Percentiles rank a stretch among this genome's conserved stretches.
phyloP scores from a whole-genome alignment of 2,888 invertebrate genomes.

The Tipula helvola region DNA sequence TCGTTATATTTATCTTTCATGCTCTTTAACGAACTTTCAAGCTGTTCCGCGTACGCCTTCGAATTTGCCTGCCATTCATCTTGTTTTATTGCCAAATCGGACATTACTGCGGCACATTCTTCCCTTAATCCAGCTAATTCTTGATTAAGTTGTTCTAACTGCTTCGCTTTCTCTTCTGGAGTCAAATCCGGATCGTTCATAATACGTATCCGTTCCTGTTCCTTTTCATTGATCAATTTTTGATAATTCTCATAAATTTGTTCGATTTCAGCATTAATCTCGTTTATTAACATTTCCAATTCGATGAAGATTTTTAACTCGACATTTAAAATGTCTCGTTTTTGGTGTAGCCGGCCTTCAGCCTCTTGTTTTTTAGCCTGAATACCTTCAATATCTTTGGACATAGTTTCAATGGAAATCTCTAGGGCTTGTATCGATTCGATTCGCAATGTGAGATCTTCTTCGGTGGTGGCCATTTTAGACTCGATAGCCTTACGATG shows the following conservation, averaged over 20 bases:
- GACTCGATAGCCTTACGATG: not conserved
- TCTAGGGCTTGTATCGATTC: slow-evolving; percentile 5
- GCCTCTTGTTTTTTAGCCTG: not conserved
- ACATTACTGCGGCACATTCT: not conserved
- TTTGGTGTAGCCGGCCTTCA: not conserved
- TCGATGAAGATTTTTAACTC: not conserved
- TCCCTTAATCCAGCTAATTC: not conserved
- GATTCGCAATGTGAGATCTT: not conserved
- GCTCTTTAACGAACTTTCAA: not conserved
- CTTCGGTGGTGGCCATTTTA: not conserved
- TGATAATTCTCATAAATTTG: not conserved
- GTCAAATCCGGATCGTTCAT: not conserved
- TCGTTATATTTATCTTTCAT: not conserved
- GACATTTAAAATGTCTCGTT: not conserved
- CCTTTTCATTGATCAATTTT: not conserved
- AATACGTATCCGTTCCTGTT: not conserved
- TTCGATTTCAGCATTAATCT: not conserved
- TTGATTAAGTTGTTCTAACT: not conserved
- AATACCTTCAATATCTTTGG: not conserved
- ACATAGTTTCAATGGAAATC: not conserved
- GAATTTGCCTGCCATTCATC: not conserved
- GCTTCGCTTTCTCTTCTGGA: not conserved
- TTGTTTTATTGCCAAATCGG: not conserved
- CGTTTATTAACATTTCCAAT: not conserved
- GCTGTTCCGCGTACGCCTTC: not conserved